phyloP scores from a whole-genome alignment of 2,113 vertebrate genomes.

The Cygnus atratus region DNA sequence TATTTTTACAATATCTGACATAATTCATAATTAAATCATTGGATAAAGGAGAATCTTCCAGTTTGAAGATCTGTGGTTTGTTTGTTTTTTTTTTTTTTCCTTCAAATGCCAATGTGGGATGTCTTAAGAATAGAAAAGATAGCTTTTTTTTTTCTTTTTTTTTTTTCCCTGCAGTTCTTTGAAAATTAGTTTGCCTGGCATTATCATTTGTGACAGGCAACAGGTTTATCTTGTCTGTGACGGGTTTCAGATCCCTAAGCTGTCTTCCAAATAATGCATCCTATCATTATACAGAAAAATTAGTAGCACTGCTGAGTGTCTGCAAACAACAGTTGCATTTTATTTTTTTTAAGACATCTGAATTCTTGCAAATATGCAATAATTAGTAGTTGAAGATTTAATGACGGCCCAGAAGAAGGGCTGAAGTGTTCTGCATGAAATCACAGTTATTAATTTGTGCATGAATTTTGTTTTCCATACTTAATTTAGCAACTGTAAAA shows the following conservation, averaged over 20 bases:
- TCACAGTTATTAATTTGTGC: constrained; percentile 59
- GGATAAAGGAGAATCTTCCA: background rate
- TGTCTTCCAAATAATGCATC: constrained; percentile 9
- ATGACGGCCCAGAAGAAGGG: constrained; percentile 55
- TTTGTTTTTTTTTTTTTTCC: background rate
- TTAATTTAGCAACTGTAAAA: constrained; percentile 57
- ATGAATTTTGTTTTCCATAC: background rate
- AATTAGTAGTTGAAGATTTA: constrained; percentile 61
- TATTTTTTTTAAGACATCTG: constrained; percentile 50
- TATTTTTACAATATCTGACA: constrained; percentile 13
- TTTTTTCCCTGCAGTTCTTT: background rate
- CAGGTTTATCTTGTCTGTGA: background rate
- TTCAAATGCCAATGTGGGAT: background rate
- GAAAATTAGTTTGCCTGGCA: background rate
- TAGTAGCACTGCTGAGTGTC: background rate
- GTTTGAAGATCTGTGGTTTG: background rate
- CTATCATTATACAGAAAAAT: constrained; percentile 44
- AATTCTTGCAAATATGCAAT: constrained; percentile 47
- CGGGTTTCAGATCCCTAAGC: constrained; percentile 15
- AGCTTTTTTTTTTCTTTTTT: no score
- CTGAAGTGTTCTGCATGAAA: constrained; percentile 49
- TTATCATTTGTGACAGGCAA: background rate
- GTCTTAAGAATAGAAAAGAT: background rate
- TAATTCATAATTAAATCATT: background rate
- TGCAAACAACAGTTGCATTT: constrained; percentile 50